These are phyloP conservation scores for Drosophila formosana DNA, from an alignment of 2,888 invertebrate species.

Conservation along the genomic window DNA sequence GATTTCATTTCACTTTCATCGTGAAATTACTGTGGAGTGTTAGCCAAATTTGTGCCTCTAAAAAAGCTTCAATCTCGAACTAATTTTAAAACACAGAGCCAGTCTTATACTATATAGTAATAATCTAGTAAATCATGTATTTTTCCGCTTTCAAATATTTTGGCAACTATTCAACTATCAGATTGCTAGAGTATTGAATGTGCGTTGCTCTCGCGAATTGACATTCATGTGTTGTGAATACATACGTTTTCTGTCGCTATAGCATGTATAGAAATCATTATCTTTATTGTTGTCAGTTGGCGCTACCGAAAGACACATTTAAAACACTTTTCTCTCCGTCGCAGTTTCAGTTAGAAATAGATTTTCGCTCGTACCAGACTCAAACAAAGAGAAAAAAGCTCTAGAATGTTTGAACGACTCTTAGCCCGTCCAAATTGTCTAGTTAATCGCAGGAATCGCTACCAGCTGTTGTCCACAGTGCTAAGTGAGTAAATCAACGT, in stretches of 20 bases:
- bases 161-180: no score
- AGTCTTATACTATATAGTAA: no score
- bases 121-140: no score
- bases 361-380: slow-evolving; percentile 3
- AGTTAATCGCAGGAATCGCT: slow-evolving; percentile 52
- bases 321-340: not conserved
- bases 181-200: slow-evolving; percentile 1
- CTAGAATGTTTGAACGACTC: slow-evolving; percentile 36
- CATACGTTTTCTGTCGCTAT: not conserved
- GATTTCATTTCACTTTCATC: not conserved
- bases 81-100: not conserved
- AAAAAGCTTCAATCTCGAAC: not conserved
- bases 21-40: not conserved
- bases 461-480: slow-evolving; percentile 63
- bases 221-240: not conserved
- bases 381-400: not conserved
- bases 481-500: slow-evolving; percentile 49
- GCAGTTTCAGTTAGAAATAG: slow-evolving; percentile 20
- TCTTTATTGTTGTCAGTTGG: not conserved
- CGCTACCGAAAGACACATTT: not conserved
- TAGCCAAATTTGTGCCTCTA: not conserved
- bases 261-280: not conserved
- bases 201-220: not conserved
- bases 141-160: no score
- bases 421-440: slow-evolving; percentile 46